Evolutionary conservation across 2,888 invertebrate species (phyloP).

Genomic region (Melanostoma scalare): DNA sequence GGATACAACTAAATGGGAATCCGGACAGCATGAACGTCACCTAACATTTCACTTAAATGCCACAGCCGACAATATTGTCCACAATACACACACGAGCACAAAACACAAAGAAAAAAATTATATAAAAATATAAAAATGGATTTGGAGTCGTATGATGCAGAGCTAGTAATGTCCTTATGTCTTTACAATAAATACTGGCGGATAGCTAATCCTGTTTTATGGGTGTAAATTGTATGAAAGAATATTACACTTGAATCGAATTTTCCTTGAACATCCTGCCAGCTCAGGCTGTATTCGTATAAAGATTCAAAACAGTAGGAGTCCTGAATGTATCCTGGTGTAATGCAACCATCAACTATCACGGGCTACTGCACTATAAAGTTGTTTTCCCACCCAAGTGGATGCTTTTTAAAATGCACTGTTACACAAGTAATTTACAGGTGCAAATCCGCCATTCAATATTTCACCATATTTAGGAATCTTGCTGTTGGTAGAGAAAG

Average conservation of each 20-base stretch:
- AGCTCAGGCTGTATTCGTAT: not conserved
- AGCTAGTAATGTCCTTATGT: constrained; percentile 47
- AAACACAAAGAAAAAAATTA: constrained; percentile 7
- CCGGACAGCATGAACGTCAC: constrained; percentile 29
- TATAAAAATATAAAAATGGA: constrained; percentile 7
- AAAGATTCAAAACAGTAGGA: not conserved
- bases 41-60: constrained; percentile 42
- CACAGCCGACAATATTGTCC: constrained; percentile 11
- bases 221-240: constrained; percentile 72
- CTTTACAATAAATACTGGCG: constrained; percentile 38
- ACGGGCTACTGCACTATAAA: constrained; percentile 9
- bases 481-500: constrained; percentile 5
- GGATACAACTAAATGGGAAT: constrained; percentile 30
- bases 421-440: constrained; percentile 62
- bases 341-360: constrained; percentile 31
- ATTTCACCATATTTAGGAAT: constrained; percentile 65
- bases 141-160: constrained; percentile 2
- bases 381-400: constrained; percentile 31
- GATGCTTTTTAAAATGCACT: constrained; percentile 48
- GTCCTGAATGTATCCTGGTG: not conserved
- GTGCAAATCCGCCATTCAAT: constrained; percentile 71
- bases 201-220: constrained; percentile 69
- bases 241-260: constrained; percentile 71
- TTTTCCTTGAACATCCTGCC: constrained; percentile 54
- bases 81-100: not conserved